Evolutionary conservation across 2,113 vertebrate species (phyloP).

Genomic region (Beaufortia kweichowensis): DNA sequence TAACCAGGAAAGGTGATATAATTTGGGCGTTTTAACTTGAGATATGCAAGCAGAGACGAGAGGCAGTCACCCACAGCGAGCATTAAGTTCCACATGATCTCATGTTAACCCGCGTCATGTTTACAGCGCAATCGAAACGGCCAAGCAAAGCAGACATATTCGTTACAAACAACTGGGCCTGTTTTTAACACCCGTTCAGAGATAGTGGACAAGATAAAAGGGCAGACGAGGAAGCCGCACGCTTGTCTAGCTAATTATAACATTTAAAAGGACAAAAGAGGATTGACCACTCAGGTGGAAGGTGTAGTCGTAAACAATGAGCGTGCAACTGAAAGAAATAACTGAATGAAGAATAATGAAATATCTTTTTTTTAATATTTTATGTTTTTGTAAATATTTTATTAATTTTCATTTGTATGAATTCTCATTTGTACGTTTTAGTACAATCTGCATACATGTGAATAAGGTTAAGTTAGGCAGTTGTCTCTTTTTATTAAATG

Average conservation of each 20-base stretch:
- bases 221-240: conserved; percentile 57
- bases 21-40: not conserved
- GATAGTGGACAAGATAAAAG: conserved; percentile 66
- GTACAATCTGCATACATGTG: no score
- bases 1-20: conserved; percentile 17
- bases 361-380: no score
- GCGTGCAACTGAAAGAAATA: no score
- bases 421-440: no score
- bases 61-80: conserved; percentile 23
- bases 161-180: conserved; percentile 74
- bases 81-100: conserved; percentile 56
- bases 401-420: no score
- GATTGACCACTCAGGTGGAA: conserved; percentile 54
- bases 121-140: conserved; percentile 64
- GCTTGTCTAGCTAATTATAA: conserved; percentile 75
- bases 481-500: no score
- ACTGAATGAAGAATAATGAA: no score
- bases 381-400: no score
- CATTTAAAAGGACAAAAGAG: conserved; percentile 77
- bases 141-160: conserved; percentile 69
- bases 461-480: no score
- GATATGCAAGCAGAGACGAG: conserved; percentile 61
- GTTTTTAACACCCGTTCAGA: conserved; percentile 70
- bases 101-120: conserved; percentile 70
- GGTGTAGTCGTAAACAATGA: not conserved